phyloP scores from a whole-genome alignment of 2,113 vertebrate species.

The Garra rufa region DNA sequence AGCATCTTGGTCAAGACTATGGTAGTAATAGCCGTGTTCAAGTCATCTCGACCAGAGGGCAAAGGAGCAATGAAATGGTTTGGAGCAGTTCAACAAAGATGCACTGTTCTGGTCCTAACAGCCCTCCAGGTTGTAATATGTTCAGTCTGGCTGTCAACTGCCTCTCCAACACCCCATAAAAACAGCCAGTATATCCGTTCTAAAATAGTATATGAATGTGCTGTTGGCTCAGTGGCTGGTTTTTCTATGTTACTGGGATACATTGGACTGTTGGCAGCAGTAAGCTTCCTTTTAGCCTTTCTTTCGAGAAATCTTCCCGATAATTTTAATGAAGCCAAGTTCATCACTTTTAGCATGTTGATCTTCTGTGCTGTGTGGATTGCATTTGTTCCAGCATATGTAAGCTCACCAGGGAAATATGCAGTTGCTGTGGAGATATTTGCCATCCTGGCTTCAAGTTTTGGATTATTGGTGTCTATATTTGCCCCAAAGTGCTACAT shows the following conservation, averaged over 20 bases:
- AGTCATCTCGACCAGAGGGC: slow-evolving; percentile 35
- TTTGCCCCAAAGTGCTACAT: slow-evolving; percentile 15
- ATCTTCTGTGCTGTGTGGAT: slow-evolving; percentile 11
- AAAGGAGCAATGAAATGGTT: slow-evolving; percentile 51
- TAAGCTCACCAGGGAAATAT: slow-evolving; percentile 1
- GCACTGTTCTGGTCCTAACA: slow-evolving; percentile 41
- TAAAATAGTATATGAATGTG: slow-evolving; percentile 51
- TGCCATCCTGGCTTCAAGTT: background rate
- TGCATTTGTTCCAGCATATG: slow-evolving; percentile 7
- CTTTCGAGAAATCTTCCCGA: background rate
- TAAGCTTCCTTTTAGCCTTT: background rate
- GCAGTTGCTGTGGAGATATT: background rate
- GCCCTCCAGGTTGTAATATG: background rate
- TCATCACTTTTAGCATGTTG: background rate
- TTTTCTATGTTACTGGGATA: background rate
- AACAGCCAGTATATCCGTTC: slow-evolving; percentile 39
- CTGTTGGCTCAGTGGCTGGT: slow-evolving; percentile 18
- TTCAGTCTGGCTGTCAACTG: slow-evolving; percentile 1
- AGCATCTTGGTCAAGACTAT: background rate
- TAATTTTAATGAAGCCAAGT: slow-evolving; percentile 5
- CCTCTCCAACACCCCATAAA: slow-evolving; percentile 18
- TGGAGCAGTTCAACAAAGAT: slow-evolving; percentile 45
- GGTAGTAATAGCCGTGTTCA: background rate
- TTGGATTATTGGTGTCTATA: background rate
- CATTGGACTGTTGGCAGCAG: slow-evolving; percentile 4